Conservation (phyloP, 2,888 invertebrate species). For the Trachelus tabidus region DNA sequence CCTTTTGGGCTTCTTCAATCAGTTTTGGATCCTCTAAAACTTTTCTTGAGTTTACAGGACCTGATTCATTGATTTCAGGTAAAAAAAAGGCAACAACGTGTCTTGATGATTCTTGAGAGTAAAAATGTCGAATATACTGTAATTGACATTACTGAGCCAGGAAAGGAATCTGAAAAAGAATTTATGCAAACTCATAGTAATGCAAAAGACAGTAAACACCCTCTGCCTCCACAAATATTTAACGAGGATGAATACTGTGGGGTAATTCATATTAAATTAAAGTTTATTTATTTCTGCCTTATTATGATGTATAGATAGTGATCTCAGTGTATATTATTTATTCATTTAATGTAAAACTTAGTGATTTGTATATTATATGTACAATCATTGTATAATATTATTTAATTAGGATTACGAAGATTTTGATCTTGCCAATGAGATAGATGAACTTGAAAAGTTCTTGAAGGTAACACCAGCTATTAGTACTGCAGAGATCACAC, state of each 20-base stretch:
- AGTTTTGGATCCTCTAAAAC: background rate
- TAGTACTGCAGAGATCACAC: slow-evolving; percentile 66
- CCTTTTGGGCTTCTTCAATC: background rate
- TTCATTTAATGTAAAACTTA: background rate
- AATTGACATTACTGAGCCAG: slow-evolving; percentile 96
- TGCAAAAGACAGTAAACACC: slow-evolving; percentile 80
- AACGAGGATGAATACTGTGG: slow-evolving; percentile 93
- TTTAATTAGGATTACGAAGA: slow-evolving; percentile 87
- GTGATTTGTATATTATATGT: slow-evolving; percentile 2
- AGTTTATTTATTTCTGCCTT: background rate
- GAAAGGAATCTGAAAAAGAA: slow-evolving; percentile 86
- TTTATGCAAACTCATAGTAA: slow-evolving; percentile 92
- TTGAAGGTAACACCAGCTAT: slow-evolving; percentile 77
- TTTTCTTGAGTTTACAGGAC: background rate
- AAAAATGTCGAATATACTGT: slow-evolving; percentile 89
- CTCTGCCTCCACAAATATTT: slow-evolving; percentile 94
- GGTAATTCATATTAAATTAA: slow-evolving; percentile 67
- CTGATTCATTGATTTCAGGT: slow-evolving; percentile 73
- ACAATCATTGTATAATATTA: slow-evolving; percentile 28
- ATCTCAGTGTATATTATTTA: background rate
- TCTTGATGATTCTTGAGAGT: slow-evolving; percentile 92
- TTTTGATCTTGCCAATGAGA: slow-evolving; percentile 92
- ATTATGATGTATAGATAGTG: background rate
- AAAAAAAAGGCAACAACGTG: slow-evolving; percentile 94
- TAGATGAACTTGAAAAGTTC: slow-evolving; percentile 89